Evolutionary conservation across 2,797 vertebrate species (phyloP), one percentile per base, ranked within the genome.

Genomic region (Lagocephalus sceleratus): DNA sequence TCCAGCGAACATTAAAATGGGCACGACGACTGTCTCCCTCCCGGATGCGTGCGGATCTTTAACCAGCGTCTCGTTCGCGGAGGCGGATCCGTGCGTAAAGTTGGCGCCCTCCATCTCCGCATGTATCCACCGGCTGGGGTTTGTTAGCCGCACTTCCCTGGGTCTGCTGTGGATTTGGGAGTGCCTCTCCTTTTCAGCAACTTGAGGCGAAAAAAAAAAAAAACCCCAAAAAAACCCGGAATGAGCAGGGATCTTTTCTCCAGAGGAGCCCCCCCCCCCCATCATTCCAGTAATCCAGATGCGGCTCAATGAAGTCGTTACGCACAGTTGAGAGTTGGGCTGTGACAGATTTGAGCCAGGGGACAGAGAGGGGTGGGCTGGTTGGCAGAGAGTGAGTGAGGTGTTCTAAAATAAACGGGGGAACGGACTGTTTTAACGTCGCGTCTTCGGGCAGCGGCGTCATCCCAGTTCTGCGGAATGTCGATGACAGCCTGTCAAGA

Each of bases 1-100:
- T 1, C 94, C 93, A 19, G 92, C 92, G 57, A 99, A 99, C 97
- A 98, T 98, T 16, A 97, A 22, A 3, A 78, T 53, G 0, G 88
- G 88, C 0, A 84, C 5, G 11, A 48, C 57, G 1, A 78, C 59
- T 0, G 19, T 47, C 1, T 22, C n/a, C 0, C n/a, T 12, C 0
- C 1, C 2, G 9, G 1, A 0, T 12, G 0, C 1, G 0, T 38
- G 21, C 1, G 61, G 19, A 0, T 1, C 2, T 14, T 25, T 44
- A 1, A 5, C 12, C 3, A 0, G 11, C 0, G 78, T 73, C 8
- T 26, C 20, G 42, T 85, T 87, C 0, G 0, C 11, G 51, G 58
- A 15, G 1, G 2, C 2, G 14, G 42, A 3, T 16, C 51, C 63
- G 45, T 81, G 76, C 78, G 85, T 88, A 75, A 80, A 74, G 66